These are phyloP conservation scores for Smutsia temminckii DNA, from an alignment of 2,797 vertebrate species.

Conservation along the genomic window DNA sequence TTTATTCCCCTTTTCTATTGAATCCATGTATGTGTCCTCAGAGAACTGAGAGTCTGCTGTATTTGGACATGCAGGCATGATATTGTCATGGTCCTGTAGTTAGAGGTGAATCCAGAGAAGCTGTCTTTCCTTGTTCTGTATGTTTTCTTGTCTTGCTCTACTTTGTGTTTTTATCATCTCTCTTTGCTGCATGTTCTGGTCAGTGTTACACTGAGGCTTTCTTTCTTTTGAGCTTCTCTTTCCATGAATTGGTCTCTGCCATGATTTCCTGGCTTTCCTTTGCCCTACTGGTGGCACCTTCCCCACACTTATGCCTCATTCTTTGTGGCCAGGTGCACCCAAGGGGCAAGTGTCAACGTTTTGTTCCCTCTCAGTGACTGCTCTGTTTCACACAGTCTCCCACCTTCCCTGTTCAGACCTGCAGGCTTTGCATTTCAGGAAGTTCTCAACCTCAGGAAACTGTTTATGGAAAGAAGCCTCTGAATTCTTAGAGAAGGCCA, in stretches of 20 bases:
- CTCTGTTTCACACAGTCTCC: neutral
- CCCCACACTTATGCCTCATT: neutral
- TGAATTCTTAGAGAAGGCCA: neutral
- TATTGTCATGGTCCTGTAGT: neutral
- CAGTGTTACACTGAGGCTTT: accelerated
- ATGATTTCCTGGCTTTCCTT: accelerated
- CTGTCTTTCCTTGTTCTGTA: neutral
- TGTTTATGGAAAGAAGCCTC: neutral
- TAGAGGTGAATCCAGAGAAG: neutral
- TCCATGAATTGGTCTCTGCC: neutral
- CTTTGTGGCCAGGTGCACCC: too few relatives aligned
- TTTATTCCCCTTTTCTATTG: neutral
- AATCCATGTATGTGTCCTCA: neutral
- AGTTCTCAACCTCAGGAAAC: neutral
- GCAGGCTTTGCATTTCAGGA: neutral
- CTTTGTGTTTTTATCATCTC: neutral
- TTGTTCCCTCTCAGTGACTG: too few relatives aligned
- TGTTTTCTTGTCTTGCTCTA: neutral
- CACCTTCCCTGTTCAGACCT: neutral
- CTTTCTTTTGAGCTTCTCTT: neutral
- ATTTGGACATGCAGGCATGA: neutral
- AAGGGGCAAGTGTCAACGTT: neutral
- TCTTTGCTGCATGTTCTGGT: neutral
- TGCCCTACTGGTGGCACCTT: neutral
- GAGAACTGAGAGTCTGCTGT: neutral